These are phyloP conservation scores for Onthophagus sagittarius DNA, from an alignment of 2,888 invertebrate genomes.

Conservation along the genomic window DNA sequence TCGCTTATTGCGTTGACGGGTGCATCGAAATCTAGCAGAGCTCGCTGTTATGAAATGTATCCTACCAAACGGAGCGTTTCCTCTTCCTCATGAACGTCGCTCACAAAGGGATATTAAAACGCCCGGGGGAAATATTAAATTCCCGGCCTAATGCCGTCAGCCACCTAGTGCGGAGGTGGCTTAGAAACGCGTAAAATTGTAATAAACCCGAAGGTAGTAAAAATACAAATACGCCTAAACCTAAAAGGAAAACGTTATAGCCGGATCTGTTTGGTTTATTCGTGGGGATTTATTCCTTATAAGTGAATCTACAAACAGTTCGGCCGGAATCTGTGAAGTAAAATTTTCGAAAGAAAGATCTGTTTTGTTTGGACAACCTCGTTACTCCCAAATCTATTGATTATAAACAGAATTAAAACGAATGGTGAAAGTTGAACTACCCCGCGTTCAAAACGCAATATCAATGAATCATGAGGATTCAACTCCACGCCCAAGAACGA, in stretches of 20 bases:
- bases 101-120: constrained; percentile 19
- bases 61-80: not conserved
- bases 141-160: not conserved
- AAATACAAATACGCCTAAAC: not conserved
- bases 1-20: constrained; percentile 16
- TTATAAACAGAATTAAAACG: not conserved
- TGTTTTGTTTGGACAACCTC: not conserved
- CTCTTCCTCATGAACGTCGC: constrained; percentile 9
- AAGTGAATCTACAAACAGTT: not conserved
- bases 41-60: constrained; percentile 8
- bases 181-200: not conserved
- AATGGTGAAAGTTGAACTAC: not conserved
- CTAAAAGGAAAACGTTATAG: not conserved
- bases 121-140: constrained; percentile 11
- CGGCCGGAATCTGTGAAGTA: not conserved
- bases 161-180: not conserved
- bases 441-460: not conserved
- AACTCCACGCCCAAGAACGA: not conserved
- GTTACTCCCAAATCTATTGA: not conserved
- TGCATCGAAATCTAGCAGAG: constrained; percentile 12
- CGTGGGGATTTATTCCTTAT: not conserved
- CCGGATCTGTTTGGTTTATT: not conserved
- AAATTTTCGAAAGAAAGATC: not conserved
- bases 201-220: not conserved
- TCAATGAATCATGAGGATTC: not conserved